Conservation (phyloP, 2,113 vertebrate genomes). For the Oncorhynchus gorbuscha region DNA sequence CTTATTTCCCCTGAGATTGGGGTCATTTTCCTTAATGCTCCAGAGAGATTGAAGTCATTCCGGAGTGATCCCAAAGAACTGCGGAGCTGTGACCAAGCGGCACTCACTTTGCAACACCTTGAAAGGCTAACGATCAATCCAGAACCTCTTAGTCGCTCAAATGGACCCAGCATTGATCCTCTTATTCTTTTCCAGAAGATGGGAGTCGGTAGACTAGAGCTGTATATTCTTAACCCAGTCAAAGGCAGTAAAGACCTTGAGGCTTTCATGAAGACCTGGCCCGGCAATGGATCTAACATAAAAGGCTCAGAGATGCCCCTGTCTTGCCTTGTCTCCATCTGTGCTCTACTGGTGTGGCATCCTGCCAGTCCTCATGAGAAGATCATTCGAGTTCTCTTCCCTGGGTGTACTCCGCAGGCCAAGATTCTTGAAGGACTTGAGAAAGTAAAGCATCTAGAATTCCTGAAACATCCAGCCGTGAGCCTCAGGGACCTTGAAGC, state of each 20-base stretch:
- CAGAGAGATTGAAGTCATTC: conserved; percentile 66
- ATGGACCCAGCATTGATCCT: conserved; percentile 70
- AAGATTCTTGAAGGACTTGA: conserved; percentile 88
- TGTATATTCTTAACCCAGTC: conserved; percentile 87
- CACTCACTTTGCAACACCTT: conserved; percentile 75
- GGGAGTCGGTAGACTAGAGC: conserved; percentile 90
- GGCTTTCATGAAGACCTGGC: conserved; percentile 76
- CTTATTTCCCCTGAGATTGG: conserved; percentile 89
- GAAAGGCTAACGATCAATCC: conserved; percentile 77
- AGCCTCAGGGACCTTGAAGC: conserved; percentile 79
- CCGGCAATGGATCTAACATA: conserved; percentile 38
- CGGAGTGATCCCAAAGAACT: conserved; percentile 61
- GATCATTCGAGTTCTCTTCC: conserved; percentile 1
- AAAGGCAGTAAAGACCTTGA: conserved; percentile 76
- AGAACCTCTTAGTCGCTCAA: conserved; percentile 68
- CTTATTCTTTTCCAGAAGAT: conserved; percentile 91
- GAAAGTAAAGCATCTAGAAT: conserved; percentile 86
- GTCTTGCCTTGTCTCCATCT: conserved; percentile 77
- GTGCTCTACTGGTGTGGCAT: conserved; percentile 90
- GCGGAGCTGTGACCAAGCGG: conserved; percentile 78
- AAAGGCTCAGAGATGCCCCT: conserved; percentile 42
- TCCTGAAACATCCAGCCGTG: conserved; percentile 80
- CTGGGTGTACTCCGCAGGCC: conserved; percentile 85
- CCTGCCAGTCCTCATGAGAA: conserved; percentile 68
- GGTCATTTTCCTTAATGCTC: conserved; percentile 86